These are phyloP conservation scores for Hydropotes inermis DNA, from an alignment of 2,113 vertebrate genomes.

Conservation along the genomic window DNA sequence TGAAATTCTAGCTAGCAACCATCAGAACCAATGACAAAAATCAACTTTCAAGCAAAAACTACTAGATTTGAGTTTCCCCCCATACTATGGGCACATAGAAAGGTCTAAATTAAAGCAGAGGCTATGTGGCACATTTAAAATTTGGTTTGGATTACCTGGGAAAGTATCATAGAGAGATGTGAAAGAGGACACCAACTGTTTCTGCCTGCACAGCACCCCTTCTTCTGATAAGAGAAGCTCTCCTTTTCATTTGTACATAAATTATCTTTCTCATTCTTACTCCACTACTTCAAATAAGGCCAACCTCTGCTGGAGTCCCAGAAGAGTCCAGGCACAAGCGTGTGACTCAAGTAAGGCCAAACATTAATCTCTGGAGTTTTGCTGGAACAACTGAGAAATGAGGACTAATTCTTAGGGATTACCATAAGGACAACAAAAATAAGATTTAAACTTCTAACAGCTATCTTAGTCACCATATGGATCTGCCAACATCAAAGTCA, in stretches of 20 bases:
- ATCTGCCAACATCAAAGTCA: neutral
- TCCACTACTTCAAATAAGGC: neutral
- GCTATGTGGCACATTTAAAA: neutral
- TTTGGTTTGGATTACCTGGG: neutral
- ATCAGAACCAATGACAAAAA: neutral
- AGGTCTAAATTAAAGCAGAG: neutral
- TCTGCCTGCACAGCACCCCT: neutral
- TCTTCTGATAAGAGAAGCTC: neutral
- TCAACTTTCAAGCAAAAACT: neutral
- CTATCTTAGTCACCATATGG: neutral
- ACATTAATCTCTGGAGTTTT: neutral
- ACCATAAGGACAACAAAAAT: neutral
- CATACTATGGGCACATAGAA: neutral
- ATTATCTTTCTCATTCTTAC: neutral
- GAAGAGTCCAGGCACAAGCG: neutral
- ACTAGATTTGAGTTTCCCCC: neutral
- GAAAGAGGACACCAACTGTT: neutral
- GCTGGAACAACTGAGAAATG: neutral
- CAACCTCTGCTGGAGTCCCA: neutral
- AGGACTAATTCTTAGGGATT: neutral
- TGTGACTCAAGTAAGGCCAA: neutral
- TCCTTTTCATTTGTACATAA: neutral
- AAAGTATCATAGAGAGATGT: neutral
- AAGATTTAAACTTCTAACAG: neutral
- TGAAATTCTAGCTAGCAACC: slow-evolving; percentile 18